These are phyloP conservation scores for Brachypteracias leptosomus DNA, from an alignment of 2,113 vertebrate species.

Conservation along the genomic window DNA sequence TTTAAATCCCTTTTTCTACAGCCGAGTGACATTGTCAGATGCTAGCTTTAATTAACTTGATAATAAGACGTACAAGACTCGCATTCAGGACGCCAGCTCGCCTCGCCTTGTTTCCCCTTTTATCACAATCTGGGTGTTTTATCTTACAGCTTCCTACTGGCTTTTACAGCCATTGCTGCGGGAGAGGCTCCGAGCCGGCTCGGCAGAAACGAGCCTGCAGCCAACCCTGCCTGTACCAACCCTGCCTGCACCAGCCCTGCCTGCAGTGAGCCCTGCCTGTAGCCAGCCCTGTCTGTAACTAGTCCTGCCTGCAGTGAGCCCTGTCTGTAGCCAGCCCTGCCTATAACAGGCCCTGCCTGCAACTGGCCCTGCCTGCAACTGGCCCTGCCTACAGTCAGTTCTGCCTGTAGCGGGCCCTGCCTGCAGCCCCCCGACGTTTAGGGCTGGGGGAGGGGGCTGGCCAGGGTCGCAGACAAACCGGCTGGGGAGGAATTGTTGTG, in stretches of 20 bases:
- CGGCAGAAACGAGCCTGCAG: not conserved
- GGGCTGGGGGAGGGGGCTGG: not conserved
- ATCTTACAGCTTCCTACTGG: conserved; percentile 74
- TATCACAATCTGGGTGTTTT: conserved; percentile 75
- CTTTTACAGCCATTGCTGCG: conserved; percentile 53
- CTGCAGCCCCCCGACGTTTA: not conserved
- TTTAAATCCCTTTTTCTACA: conserved; percentile 99
- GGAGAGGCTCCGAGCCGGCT: conserved; percentile 38
- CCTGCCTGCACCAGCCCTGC: not conserved
- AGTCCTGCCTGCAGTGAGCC: no score
- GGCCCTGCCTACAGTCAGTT: no score
- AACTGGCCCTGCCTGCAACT: not conserved
- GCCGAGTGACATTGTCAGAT: conserved; percentile 99
- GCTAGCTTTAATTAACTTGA: conserved; percentile 99
- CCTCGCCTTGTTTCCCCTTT: conserved; percentile 85
- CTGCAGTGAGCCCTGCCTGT: not conserved
- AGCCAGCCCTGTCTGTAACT: not conserved
- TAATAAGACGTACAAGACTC: conserved; percentile 97
- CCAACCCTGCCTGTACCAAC: not conserved
- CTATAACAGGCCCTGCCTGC: not conserved
- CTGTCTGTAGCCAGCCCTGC: not conserved
- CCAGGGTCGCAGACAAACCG: not conserved
- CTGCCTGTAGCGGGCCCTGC: not conserved
- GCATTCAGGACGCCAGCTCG: conserved; percentile 84
- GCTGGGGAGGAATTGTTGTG: not conserved